Evolutionary conservation across 2,113 vertebrate species (phyloP).

Genomic region (Oryctolagus cuniculus): mOryCun1.1 NC_091453.1:126212501-126213000

Average conservation of each 20-base stretch:
- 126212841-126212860: background rate
- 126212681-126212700: background rate
- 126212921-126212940: background rate
- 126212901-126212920: background rate
- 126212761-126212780: background rate
- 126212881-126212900: too few relatives aligned
- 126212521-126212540: too few relatives aligned
- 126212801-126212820: background rate
- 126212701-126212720: background rate
- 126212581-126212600: too few relatives aligned
- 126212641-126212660: background rate
- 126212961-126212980: too few relatives aligned
- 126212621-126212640: too few relatives aligned
- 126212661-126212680: background rate
- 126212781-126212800: background rate
- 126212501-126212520: too few relatives aligned
- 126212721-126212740: background rate
- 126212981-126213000: too few relatives aligned
- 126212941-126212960: too few relatives aligned
- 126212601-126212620: too few relatives aligned
- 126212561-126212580: too few relatives aligned
- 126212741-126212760: background rate
- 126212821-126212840: background rate
- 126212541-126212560: too few relatives aligned
- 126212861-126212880: background rate